phyloP scores from a whole-genome alignment of 2,113 vertebrate genomes.

The Crotalus tigris region DNA sequence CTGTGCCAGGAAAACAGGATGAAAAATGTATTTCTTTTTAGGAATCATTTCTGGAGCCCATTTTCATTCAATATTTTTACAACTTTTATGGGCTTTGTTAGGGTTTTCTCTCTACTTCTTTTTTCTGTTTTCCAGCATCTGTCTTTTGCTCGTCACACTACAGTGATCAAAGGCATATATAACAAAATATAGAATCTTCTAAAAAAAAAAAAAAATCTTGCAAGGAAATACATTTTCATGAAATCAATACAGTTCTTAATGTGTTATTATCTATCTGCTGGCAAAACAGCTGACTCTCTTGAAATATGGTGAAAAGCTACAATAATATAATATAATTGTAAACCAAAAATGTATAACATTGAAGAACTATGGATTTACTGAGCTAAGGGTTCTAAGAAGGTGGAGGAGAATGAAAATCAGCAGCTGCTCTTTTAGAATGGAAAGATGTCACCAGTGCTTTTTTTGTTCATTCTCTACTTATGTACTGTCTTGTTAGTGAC shows the following conservation, averaged over 20 bases:
- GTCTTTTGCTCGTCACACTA: not conserved
- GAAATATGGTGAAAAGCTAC: too few species aligned
- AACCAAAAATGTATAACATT: too few species aligned
- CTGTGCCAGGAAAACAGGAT: not conserved
- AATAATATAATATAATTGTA: too few species aligned
- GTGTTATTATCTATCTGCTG: not conserved
- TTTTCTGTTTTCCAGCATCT: not conserved
- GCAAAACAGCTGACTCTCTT: not conserved
- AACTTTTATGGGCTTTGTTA: too few species aligned
- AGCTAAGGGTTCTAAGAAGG: too few species aligned
- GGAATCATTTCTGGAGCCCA: not conserved
- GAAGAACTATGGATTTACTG: too few species aligned
- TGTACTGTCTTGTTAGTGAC: too few species aligned
- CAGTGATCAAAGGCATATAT: not conserved
- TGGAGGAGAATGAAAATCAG: too few species aligned
- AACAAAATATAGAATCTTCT: not conserved
- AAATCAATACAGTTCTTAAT: not conserved
- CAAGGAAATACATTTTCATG: not conserved
- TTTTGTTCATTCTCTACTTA: too few species aligned
- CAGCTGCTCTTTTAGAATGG: too few species aligned
- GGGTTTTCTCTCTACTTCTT: not conserved
- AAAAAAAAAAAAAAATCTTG: not conserved
- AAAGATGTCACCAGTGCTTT: too few species aligned
- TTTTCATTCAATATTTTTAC: not conserved
- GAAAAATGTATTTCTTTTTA: not conserved